Conservation (phyloP, 2,888 invertebrate species). For the Uropetala carovei region DNA sequence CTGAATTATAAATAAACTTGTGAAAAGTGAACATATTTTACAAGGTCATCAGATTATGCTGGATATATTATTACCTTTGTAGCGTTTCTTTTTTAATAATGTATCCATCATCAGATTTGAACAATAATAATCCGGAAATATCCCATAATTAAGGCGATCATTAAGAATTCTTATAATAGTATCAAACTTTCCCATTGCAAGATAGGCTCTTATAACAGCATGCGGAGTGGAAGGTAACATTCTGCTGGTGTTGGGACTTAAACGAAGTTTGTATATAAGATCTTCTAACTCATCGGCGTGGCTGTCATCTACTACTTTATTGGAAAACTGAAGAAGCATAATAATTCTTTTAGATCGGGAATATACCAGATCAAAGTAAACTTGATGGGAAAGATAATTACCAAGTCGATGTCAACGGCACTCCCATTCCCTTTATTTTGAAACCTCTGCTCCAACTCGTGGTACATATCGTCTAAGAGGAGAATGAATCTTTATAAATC, state of each 20-base stretch:
- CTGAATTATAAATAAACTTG: constrained; percentile 71
- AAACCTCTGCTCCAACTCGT: constrained; percentile 83
- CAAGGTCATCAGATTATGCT: background rate
- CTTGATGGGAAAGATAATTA: constrained; percentile 69
- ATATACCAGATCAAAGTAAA: constrained; percentile 66
- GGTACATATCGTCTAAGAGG: constrained; percentile 81
- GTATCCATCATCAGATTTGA: constrained; percentile 89
- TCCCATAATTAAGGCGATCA: constrained; percentile 90
- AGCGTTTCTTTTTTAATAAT: constrained; percentile 84
- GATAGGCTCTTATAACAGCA: constrained; percentile 83
- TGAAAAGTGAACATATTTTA: background rate
- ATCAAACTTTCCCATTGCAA: constrained; percentile 78
- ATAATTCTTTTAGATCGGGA: background rate
- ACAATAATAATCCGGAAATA: constrained; percentile 90
- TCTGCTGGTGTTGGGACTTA: constrained; percentile 83
- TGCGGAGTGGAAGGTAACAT: constrained; percentile 89
- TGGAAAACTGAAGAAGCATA: constrained; percentile 78
- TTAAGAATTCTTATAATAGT: constrained; percentile 85
- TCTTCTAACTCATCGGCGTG: constrained; percentile 85
- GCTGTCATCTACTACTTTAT: constrained; percentile 78
- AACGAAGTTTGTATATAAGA: constrained; percentile 83
- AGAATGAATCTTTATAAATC: constrained; percentile 18
- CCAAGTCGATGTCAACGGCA: constrained; percentile 89
- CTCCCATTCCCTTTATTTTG: constrained; percentile 80
- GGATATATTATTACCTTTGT: constrained; percentile 72